phyloP scores from a whole-genome alignment of 2,888 invertebrate species.

The Cynaeus angustus region DNA sequence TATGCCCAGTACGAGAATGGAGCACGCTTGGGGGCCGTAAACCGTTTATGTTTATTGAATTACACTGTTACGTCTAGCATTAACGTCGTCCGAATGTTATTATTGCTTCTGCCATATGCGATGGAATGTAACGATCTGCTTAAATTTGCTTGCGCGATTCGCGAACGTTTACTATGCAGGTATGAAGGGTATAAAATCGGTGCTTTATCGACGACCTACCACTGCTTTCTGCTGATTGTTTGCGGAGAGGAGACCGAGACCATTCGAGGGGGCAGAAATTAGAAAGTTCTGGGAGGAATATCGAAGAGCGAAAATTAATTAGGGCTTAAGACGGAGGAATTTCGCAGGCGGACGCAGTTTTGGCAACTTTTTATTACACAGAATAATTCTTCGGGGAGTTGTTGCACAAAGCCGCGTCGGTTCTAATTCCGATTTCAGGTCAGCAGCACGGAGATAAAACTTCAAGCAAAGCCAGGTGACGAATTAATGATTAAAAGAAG shows the following conservation, averaged over 20 bases:
- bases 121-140: constrained; percentile 45
- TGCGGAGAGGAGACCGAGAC: neutral
- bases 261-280: constrained; percentile 1
- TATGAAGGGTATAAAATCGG: constrained; percentile 26
- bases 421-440: too few relatives aligned
- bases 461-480: too few relatives aligned
- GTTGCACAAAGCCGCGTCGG: too few relatives aligned
- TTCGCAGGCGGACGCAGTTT: too few relatives aligned
- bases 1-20: constrained; percentile 62
- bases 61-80: constrained; percentile 69
- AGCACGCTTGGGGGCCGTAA: constrained; percentile 68
- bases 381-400: too few relatives aligned
- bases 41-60: constrained; percentile 70
- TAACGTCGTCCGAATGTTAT: constrained; percentile 65
- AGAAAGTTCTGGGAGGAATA: neutral
- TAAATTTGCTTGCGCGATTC: constrained; percentile 41
- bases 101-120: constrained; percentile 60
- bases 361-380: too few relatives aligned
- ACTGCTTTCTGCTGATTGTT: neutral
- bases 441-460: too few relatives aligned
- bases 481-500: too few relatives aligned
- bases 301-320: too few relatives aligned
- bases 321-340: too few relatives aligned
- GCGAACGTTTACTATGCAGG: constrained; percentile 35
- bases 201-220: constrained; percentile 19